A percentile compares a stretch with the other conserved stretches of the same genome.
phyloP scores from a whole-genome alignment of 2,113 vertebrate species.

The Echinops telfairi region DNA sequence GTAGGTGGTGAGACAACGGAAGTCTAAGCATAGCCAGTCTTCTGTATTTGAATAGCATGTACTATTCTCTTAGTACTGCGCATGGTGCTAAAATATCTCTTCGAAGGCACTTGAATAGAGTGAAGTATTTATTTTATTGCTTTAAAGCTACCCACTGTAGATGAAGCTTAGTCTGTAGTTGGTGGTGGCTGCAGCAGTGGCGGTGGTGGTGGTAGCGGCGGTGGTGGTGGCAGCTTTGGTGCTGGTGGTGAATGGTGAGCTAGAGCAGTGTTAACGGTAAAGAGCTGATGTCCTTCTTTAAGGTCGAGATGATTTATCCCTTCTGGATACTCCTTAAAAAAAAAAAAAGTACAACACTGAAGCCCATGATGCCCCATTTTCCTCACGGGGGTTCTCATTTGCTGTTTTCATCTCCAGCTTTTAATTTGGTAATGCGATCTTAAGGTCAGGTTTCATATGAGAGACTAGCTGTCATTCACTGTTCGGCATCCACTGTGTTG shows the following conservation, averaged over 20 bases:
- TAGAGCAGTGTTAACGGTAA: background rate
- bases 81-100: conserved; percentile 77
- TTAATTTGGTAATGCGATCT: conserved; percentile 58
- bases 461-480: background rate
- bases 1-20: conserved; percentile 48
- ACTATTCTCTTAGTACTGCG: conserved; percentile 47
- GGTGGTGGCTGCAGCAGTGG: accelerated
- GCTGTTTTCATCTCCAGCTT: conserved; percentile 18
- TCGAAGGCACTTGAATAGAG: conserved; percentile 63
- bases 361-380: background rate
- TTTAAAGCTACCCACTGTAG: conserved; percentile 20
- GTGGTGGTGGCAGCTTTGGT: accelerated
- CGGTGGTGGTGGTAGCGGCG: accelerated
- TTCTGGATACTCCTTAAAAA: background rate
- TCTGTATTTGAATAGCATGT: conserved; percentile 82
- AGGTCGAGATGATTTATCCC: background rate
- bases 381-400: conserved; percentile 16
- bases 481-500: background rate
- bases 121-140: conserved; percentile 75
- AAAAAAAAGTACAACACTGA: background rate
- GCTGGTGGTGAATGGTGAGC: background rate
- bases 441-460: background rate
- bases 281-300: conserved; percentile 23
- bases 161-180: accelerated
- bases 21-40: conserved; percentile 77